These are phyloP conservation scores for Silurus lanzhouensis DNA, from an alignment of 2,797 vertebrate genomes.

Conservation along the genomic window DNA sequence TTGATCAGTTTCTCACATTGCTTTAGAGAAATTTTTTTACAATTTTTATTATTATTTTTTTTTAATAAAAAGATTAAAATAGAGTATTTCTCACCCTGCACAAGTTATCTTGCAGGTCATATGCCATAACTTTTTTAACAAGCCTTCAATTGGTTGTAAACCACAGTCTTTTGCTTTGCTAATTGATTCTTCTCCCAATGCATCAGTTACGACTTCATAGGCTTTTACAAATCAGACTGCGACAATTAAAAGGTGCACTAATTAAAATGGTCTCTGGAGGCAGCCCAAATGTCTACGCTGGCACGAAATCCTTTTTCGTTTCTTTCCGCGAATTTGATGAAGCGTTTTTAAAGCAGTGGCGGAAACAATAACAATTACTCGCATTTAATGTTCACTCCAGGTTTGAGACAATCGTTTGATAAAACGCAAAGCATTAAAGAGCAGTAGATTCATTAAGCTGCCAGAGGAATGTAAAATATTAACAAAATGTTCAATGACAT, in stretches of 20 bases:
- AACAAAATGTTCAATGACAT: conserved; percentile 8
- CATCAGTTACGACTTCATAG: conserved; percentile 41
- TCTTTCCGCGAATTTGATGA: conserved; percentile 10
- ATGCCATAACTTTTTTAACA: conserved; percentile 2
- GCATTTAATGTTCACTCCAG: conserved; percentile 22
- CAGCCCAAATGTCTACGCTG: background rate
- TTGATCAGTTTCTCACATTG: background rate
- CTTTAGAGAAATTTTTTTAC: background rate
- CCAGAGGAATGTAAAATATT: background rate
- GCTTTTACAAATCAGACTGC: conserved; percentile 29
- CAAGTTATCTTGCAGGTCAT: background rate
- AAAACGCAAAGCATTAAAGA: background rate
- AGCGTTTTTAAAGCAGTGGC: conserved; percentile 6
- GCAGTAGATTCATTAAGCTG: conserved; percentile 5
- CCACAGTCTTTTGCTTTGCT: conserved; percentile 7
- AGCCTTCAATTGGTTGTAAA: conserved; percentile 33
- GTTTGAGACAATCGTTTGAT: conserved; percentile 16
- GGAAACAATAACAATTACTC: conserved; percentile 25
- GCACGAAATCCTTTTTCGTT: conserved; percentile 8
- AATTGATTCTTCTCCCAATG: conserved; percentile 11
- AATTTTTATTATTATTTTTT: background rate
- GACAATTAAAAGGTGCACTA: conserved; percentile 33
- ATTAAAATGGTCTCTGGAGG: conserved; percentile 35
- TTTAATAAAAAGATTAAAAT: background rate
- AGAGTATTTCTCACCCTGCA: background rate